Evolutionary conservation across 2,888 invertebrate genomes (phyloP).

Genomic region (Sthenelais limicola): DNA sequence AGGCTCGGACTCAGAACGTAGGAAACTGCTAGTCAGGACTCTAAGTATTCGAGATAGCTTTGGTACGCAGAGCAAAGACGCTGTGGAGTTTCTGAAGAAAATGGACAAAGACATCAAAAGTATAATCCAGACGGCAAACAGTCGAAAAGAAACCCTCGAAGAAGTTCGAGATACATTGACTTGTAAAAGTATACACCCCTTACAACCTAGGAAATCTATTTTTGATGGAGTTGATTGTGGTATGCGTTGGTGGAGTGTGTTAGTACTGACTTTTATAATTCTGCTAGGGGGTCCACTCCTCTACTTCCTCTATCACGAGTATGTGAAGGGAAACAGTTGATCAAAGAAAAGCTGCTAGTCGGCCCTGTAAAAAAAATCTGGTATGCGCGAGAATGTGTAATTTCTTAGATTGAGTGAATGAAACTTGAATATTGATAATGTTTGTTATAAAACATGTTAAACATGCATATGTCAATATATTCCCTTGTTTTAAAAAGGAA

Average conservation of each 20-base stretch:
- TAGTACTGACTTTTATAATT: conserved; percentile 51
- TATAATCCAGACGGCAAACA: conserved; percentile 57
- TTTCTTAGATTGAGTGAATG: too few relatives aligned
- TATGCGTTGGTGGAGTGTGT: conserved; percentile 57
- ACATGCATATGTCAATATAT: too few relatives aligned
- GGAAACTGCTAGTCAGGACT: conserved; percentile 57
- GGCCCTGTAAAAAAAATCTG: too few relatives aligned
- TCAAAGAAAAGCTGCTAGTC: conserved; percentile 25
- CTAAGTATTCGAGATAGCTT: conserved; percentile 65
- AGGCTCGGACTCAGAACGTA: conserved; percentile 25
- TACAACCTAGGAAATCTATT: conserved; percentile 41
- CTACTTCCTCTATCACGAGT: conserved; percentile 49
- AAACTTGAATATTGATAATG: too few relatives aligned
- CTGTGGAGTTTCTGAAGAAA: conserved; percentile 61
- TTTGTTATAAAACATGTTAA: too few relatives aligned
- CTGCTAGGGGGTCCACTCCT: conserved; percentile 53
- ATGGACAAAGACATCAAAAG: conserved; percentile 67
- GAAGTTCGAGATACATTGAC: conserved; percentile 66
- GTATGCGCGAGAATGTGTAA: too few relatives aligned
- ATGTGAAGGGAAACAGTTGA: conserved; percentile 34
- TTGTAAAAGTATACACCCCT: conserved; percentile 61
- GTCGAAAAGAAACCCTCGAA: conserved; percentile 61
- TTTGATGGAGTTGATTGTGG: conserved; percentile 61
- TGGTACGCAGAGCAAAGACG: conserved; percentile 60
- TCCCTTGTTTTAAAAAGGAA: too few relatives aligned